A percentile compares a stretch with the other conserved stretches of the same genome.
Conservation (phyloP, 2,113 vertebrate genomes). For the Apodemus speciosus region DNA sequence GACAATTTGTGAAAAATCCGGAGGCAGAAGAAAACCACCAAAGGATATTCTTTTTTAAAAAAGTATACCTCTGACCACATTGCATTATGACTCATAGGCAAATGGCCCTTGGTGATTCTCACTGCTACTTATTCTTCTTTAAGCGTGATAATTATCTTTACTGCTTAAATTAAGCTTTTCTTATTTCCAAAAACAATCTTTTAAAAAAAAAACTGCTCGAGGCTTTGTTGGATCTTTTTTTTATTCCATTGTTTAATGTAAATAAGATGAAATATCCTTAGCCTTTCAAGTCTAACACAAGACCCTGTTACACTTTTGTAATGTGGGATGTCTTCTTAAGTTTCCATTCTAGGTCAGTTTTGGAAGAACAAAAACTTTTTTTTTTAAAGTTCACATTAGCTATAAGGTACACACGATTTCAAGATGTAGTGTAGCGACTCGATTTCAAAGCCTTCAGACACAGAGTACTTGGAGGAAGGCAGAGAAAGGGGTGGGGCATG, state of each 20-base stretch:
- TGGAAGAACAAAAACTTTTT: conserved; percentile 36
- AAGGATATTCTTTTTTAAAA: conserved; percentile 67
- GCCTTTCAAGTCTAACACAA: conserved; percentile 68
- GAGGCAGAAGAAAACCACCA: conserved; percentile 76
- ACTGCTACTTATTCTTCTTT: conserved; percentile 74
- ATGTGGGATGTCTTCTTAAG: conserved; percentile 62
- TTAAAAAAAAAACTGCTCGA: conserved; percentile 63
- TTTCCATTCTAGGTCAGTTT: conserved; percentile 66
- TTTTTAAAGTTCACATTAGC: background rate
- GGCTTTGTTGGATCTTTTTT: conserved; percentile 79
- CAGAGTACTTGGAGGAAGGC: background rate
- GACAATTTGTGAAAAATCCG: conserved; percentile 66
- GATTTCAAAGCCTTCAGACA: conserved; percentile 7
- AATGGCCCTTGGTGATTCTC: conserved; percentile 80
- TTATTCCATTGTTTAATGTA: conserved; percentile 79
- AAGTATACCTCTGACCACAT: conserved; percentile 75
- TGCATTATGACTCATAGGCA: conserved; percentile 80
- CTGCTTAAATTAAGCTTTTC: conserved; percentile 78
- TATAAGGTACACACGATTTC: conserved; percentile 6
- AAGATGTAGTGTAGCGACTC: background rate
- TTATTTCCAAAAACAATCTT: conserved; percentile 80
- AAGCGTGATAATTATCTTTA: conserved; percentile 81
- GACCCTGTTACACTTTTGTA: conserved; percentile 54
- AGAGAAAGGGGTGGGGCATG: background rate
- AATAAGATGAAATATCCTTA: conserved; percentile 70